Percentiles rank a stretch among this genome's conserved stretches.
Evolutionary conservation across 2,113 vertebrate genomes (phyloP).

Genomic region (Piliocolobus tephrosceles): DNA sequence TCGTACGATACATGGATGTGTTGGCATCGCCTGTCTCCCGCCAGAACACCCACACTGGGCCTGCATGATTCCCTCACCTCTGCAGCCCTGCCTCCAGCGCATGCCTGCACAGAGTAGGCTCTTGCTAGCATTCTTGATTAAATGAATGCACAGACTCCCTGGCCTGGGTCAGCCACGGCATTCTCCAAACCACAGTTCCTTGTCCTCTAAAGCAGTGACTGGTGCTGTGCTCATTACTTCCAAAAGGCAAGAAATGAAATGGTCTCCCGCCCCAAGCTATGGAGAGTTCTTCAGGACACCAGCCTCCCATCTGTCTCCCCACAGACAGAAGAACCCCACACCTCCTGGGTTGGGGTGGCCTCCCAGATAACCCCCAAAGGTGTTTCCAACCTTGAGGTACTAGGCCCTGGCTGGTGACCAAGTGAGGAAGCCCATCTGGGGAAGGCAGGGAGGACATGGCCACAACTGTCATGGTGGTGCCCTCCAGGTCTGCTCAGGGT

Average conservation of each 20-base stretch:
- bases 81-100: too few relatives aligned
- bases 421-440: neutral
- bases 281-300: neutral
- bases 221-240: neutral
- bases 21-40: neutral
- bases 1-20: neutral
- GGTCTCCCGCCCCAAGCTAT: neutral
- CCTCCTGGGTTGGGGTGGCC: neutral
- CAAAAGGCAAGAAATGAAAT: neutral
- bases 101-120: neutral
- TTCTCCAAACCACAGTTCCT: neutral
- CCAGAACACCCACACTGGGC: neutral
- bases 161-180: neutral
- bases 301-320: neutral
- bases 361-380: neutral
- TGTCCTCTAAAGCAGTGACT: neutral
- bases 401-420: neutral
- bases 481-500: neutral
- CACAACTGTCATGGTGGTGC: too few relatives aligned
- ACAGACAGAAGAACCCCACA: neutral
- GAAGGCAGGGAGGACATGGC: neutral
- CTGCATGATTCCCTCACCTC: neutral
- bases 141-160: neutral
- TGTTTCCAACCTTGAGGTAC: neutral
- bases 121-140: neutral